These are phyloP conservation scores for Thera britannica DNA, from an alignment of 2,888 invertebrate species.

Conservation along the genomic window DNA sequence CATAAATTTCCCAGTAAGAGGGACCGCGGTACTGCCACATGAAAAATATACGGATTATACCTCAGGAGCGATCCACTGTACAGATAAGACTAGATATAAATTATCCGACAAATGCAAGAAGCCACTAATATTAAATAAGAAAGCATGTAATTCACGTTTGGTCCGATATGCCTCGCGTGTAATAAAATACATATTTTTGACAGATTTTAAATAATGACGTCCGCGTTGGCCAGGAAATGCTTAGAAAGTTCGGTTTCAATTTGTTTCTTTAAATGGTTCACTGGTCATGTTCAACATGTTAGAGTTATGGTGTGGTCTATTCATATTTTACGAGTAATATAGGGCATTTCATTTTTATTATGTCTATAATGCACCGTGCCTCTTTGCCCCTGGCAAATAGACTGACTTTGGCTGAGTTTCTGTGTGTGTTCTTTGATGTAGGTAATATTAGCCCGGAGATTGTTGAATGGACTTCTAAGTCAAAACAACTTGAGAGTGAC, in stretches of 20 bases:
- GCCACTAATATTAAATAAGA: slow-evolving; percentile 84
- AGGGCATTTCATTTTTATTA: slow-evolving; percentile 16
- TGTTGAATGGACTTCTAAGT: slow-evolving; percentile 1
- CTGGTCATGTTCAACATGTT: slow-evolving; percentile 60
- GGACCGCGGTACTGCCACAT: slow-evolving; percentile 62
- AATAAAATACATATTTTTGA: slow-evolving; percentile 82
- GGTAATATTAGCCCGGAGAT: slow-evolving; percentile 2
- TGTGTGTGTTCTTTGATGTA: slow-evolving; percentile 4
- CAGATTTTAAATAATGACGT: slow-evolving; percentile 83
- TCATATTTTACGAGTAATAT: slow-evolving; percentile 28
- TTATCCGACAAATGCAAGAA: slow-evolving; percentile 80
- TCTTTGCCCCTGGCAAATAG: slow-evolving; percentile 4
- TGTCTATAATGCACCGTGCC: neutral
- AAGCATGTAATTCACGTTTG: slow-evolving; percentile 82
- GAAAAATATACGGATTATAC: slow-evolving; percentile 84
- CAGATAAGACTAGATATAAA: slow-evolving; percentile 82
- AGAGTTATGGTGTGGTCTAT: slow-evolving; percentile 51
- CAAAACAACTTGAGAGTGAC: slow-evolving; percentile 4
- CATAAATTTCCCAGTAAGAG: slow-evolving; percentile 74
- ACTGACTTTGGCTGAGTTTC: slow-evolving; percentile 1
- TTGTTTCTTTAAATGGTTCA: slow-evolving; percentile 66
- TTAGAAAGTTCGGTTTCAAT: slow-evolving; percentile 74
- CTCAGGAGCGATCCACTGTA: slow-evolving; percentile 76
- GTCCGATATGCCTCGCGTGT: slow-evolving; percentile 71
- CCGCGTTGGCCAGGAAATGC: slow-evolving; percentile 77